Conservation (phyloP, 2,888 invertebrate genomes). For the Xanthorhoe spadicearia region DNA sequence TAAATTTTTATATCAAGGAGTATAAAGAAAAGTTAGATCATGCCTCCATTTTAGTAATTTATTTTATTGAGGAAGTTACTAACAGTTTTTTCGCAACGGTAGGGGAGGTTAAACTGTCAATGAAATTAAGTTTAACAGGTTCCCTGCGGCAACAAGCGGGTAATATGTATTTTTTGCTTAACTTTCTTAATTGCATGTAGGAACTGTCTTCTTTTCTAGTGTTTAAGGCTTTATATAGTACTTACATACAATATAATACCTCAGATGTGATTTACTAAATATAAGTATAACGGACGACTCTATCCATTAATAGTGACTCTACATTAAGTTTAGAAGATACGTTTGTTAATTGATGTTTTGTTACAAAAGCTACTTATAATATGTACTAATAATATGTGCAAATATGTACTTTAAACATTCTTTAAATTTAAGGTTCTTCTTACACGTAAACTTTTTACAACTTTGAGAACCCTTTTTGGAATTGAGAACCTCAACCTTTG, state of each 20-base stretch:
- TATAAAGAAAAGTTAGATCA: background rate
- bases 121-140: too few relatives aligned
- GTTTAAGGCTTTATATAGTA: background rate
- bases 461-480: background rate
- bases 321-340: too few relatives aligned
- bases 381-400: too few relatives aligned
- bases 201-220: background rate
- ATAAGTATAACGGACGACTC: background rate
- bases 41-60: constrained; percentile 3
- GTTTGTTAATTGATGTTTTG: too few relatives aligned
- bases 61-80: constrained; percentile 6
- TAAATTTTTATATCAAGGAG: background rate
- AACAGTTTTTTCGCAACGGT: constrained; percentile 6
- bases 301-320: background rate
- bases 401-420: too few relatives aligned
- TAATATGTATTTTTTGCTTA: background rate
- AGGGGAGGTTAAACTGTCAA: constrained; percentile 10
- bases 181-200: background rate
- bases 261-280: too few relatives aligned
- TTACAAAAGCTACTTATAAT: too few relatives aligned
- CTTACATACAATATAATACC: too few relatives aligned
- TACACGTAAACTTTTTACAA: background rate
- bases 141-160: background rate
- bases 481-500: background rate
- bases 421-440: too few relatives aligned